Base-by-base conservation (phyloP, 2,797 vertebrate genomes). In the Ambastaia sidthimunki region DNA sequence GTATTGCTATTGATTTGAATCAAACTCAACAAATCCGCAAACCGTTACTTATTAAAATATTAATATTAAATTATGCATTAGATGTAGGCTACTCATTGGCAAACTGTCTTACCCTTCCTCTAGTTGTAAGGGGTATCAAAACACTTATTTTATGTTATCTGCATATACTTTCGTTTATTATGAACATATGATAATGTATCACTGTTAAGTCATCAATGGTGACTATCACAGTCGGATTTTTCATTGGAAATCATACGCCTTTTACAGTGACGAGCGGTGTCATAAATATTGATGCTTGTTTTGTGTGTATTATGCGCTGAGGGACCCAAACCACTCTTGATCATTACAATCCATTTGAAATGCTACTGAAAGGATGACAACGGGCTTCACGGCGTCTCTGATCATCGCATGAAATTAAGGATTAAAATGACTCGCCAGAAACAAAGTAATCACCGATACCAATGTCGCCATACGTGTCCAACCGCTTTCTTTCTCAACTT, bases 401-500 rank as follows among this genome's bases (percentile, higher is more conserved):
- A 93, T 92, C 89, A 86, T 85, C 86, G 88, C 90, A 91, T 92
- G 91, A 91, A 92, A 92, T 93, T 88, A 91, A 88, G 90, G 92
- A 93, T 95, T 95, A 94, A 94, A 93, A 93, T 90, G 89, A 88
- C 85, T 90, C 82, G 67, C 89, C 86, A 93, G 93, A 94, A 95
- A 95, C 93, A 94, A 93, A 94, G 92, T 91, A 92, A 94, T 93
- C 91, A 91, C 80, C 91, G 88, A 89, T 85, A 91, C 89, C 89
- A 88, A 89, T 93, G 92, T 94, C 88, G 85, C 88, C 89, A 87
- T 93, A 93, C 91, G 87, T 94, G 94, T 95, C 93, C 92, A 92
- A 94, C 93, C 92, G 91, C 91, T 92, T 93, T 93, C 90, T 90
- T 89, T 86, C 92, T 89, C 90, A 91, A 94, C 92, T 91, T 91